phyloP scores from a whole-genome alignment of 35 echinoderm and acorn worm genomes.

The Diadema setosum region DNA sequence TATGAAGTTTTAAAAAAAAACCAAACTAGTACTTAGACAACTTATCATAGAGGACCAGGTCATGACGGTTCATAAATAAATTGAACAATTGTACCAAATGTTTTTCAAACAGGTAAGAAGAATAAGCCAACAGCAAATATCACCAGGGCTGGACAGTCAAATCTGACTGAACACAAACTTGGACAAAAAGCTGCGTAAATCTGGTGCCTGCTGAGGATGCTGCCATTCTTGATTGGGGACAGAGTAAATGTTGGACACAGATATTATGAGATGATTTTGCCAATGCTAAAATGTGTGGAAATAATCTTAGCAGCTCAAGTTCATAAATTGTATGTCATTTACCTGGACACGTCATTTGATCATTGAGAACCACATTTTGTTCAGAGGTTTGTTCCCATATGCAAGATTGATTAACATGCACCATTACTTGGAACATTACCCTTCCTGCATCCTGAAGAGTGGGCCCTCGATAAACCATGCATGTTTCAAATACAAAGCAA shows the following conservation, averaged over 20 bases:
- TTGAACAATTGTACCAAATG: not conserved
- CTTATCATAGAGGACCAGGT: constrained; percentile 38
- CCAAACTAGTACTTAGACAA: constrained; percentile 48
- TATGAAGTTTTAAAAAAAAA: no score
- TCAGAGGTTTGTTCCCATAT: constrained; percentile 38
- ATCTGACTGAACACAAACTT: constrained; percentile 67
- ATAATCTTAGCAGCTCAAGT: constrained; percentile 50
- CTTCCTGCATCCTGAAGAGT: constrained; percentile 37
- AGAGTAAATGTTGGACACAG: constrained; percentile 16
- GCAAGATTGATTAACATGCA: constrained; percentile 67
- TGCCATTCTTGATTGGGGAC: constrained; percentile 79
- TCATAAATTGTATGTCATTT: not conserved
- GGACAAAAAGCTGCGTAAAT: constrained; percentile 80
- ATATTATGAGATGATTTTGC: constrained; percentile 52
- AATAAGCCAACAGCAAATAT: constrained; percentile 69
- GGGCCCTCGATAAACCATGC: no score
- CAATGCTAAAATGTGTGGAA: constrained; percentile 62
- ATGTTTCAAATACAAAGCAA: no score
- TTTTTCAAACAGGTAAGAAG: constrained; percentile 8
- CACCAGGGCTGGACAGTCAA: not conserved
- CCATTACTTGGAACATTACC: constrained; percentile 78
- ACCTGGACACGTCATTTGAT: constrained; percentile 65
- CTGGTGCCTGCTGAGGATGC: constrained; percentile 56
- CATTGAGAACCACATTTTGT: constrained; percentile 38
- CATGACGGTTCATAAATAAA: not conserved